phyloP scores from a whole-genome alignment of 2,113 vertebrate species.

The Heloderma charlesbogerti region DNA sequence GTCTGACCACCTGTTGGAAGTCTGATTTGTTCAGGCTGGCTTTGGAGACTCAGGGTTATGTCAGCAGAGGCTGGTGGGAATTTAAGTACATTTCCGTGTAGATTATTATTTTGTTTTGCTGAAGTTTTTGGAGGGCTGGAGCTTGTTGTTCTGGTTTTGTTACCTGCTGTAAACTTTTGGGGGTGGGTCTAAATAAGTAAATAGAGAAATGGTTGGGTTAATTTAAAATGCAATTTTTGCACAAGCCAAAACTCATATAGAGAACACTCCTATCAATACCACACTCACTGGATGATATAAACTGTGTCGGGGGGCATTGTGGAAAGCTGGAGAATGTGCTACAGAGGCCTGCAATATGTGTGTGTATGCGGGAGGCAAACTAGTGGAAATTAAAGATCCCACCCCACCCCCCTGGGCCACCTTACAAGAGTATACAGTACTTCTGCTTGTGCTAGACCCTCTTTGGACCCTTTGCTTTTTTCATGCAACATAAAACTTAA shows the following conservation, averaged over 20 bases:
- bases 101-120: background rate
- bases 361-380: background rate
- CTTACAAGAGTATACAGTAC: background rate
- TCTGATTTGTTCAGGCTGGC: no score
- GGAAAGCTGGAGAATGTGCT: no score
- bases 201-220: background rate
- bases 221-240: background rate
- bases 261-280: background rate
- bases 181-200: background rate
- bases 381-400: background rate
- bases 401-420: no score
- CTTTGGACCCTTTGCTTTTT: background rate
- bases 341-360: background rate
- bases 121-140: background rate
- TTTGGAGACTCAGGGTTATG: no score
- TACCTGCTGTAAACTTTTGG: background rate
- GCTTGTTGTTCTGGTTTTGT: background rate
- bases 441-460: background rate
- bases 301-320: background rate
- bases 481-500: background rate
- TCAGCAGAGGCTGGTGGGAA: no score
- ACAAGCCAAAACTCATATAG: background rate
- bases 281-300: background rate
- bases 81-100: background rate
- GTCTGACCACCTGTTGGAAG: no score